Base-by-base conservation (phyloP, 2,113 vertebrate genomes). In the Salvelinus alpinus region DNA sequence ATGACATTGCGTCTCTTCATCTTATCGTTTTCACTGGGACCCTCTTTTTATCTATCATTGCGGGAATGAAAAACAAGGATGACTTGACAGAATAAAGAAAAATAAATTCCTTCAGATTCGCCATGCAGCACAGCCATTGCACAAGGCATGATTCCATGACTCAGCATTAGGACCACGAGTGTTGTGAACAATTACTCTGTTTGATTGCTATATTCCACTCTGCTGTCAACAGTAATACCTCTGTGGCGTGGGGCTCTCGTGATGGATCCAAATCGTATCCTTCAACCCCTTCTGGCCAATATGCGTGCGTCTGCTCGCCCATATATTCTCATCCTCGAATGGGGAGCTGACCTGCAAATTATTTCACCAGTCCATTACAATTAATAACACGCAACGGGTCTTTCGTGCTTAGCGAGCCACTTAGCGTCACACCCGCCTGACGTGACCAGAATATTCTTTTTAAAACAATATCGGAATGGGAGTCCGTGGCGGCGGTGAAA, bases 371-470 rank as follows among this genome's bases (percentile, higher is more conserved):
- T 73, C 73, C 59, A 78, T 79, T 78, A 68, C 75, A 76, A 78
- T 78, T 86, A 80, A 86, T 78, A 73, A 78, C 65, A 71, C 44
- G 64, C 74, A 66, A 38, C 64, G 64, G 75, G 74, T 78, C 67
- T 51, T 44, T 71, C 29, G 27, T 31, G 57, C 74, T 31, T 25
- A n/a, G 71, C 76, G 38, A 70, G 67, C 62, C 72, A 16, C 77
- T 77, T 62, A 27, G 66, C 62, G 70, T 48, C 73, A 76, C 47
- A 71, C 22, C 76, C 78, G 25, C n/a, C 7, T 71, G 3, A 54
- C 22, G 34, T 72, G 74, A 81, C 18, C 75, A 22, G 29, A 76
- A 80, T 72, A 79, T 74, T 81, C 78, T 79, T 80, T 87, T 64
- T 73, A 65, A 34, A 77, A 72, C 81, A 71, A 51, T 29, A 16